phyloP scores from a whole-genome alignment of 1,140 invertebrate species.

The Atta cephalotes region DNA sequence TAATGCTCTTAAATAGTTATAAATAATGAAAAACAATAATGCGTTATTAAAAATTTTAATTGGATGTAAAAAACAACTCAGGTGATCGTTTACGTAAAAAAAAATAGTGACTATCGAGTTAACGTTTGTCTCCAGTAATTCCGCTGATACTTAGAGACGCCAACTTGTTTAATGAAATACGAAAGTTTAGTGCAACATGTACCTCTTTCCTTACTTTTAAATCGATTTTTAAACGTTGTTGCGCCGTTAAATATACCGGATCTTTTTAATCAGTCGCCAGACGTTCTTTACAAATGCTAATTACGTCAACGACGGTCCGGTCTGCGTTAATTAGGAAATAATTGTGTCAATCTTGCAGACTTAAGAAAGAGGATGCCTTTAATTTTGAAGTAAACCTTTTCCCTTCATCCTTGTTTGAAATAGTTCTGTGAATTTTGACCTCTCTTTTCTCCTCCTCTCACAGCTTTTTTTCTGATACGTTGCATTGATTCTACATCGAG shows the following conservation, averaged over 20 bases:
- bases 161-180: conserved; percentile 4
- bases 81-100: too few species aligned
- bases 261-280: conserved; percentile 11
- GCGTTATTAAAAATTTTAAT: too few species aligned
- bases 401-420: not conserved
- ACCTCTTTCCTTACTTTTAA: not conserved
- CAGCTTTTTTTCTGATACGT: conserved; percentile 73
- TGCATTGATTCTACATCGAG: conserved; percentile 44
- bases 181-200: conserved; percentile 7
- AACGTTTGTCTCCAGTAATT: not conserved
- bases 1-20: too few species aligned
- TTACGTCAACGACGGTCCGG: conserved; percentile 74
- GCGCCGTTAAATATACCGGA: not conserved
- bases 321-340: conserved; percentile 75
- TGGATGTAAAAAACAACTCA: too few species aligned
- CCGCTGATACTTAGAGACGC: not conserved
- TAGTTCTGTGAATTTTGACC: not conserved
- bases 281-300: conserved; percentile 59
- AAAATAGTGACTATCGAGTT: too few species aligned
- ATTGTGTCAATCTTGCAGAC: conserved; percentile 66
- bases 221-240: not conserved
- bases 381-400: not conserved
- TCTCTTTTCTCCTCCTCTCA: not conserved
- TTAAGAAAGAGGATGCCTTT: conserved; percentile 27
- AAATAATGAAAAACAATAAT: too few species aligned